These are phyloP conservation scores for Perca schrenkii DNA, from an alignment of 2,113 vertebrate genomes.

Conservation along the genomic window DNA sequence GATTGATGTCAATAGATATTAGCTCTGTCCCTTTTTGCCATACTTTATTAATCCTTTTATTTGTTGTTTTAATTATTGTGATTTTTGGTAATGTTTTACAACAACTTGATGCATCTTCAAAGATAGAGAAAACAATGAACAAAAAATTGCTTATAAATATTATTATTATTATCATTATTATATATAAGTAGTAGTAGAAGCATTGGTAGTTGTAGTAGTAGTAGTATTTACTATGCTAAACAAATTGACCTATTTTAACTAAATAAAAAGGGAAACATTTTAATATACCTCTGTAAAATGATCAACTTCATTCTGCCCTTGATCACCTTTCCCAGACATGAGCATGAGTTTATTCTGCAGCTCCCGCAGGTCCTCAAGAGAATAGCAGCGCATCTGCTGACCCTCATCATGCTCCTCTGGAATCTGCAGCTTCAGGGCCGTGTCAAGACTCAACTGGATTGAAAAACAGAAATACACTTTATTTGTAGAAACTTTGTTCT, in stretches of 20 bases:
- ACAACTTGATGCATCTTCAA: neutral
- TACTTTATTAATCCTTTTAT: neutral
- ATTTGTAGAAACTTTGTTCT: neutral
- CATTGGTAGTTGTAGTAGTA: neutral
- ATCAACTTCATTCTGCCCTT: constrained; percentile 89
- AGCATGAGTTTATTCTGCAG: constrained; percentile 98
- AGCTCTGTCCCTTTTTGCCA: neutral
- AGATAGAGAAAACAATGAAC: neutral
- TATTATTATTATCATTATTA: neutral
- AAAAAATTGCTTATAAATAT: neutral
- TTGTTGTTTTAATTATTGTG: neutral
- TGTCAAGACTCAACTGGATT: constrained; percentile 88
- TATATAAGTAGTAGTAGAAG: neutral
- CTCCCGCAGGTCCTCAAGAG: constrained; percentile 90
- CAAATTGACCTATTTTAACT: neutral
- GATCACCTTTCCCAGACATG: constrained; percentile 94
- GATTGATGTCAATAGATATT: neutral
- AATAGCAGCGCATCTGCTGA: constrained; percentile 79
- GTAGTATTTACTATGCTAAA: neutral
- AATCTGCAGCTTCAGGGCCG: constrained; percentile 84
- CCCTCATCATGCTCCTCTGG: constrained; percentile 78
- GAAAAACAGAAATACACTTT: constrained; percentile 7
- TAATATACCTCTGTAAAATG: constrained; percentile 89
- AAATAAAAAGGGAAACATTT: neutral
- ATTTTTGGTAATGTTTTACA: neutral